A percentile compares a stretch with the other conserved stretches of the same genome.
These are phyloP conservation scores for Mystacornis crossleyi DNA, from an alignment of 2,113 vertebrate species.

Conservation along the genomic window DNA sequence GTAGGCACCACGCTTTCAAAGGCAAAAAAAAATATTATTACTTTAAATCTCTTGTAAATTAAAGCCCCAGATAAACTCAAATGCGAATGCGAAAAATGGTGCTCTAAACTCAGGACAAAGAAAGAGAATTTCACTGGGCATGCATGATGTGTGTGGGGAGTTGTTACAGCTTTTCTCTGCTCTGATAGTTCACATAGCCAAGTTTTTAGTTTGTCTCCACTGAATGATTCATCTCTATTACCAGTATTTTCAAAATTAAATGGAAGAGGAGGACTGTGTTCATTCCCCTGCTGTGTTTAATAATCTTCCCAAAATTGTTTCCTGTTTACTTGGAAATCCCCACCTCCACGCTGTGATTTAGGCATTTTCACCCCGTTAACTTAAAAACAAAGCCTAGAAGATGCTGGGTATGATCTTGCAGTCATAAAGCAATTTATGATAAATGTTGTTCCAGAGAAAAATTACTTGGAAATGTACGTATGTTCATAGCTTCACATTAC, in stretches of 20 bases:
- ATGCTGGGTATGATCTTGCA: background rate
- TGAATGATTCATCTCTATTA: conserved; percentile 46
- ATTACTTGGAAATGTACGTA: background rate
- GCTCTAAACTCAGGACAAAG: background rate
- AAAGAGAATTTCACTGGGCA: background rate
- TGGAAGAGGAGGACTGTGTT: conserved; percentile 45
- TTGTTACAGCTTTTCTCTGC: background rate
- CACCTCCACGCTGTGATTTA: conserved; percentile 21
- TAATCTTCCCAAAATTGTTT: conserved; percentile 45
- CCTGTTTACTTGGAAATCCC: conserved; percentile 48
- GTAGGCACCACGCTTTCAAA: background rate
- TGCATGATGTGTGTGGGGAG: background rate
- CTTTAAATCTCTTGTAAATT: background rate
- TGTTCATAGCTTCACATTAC: background rate
- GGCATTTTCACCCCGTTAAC: background rate
- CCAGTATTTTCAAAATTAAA: conserved; percentile 55
- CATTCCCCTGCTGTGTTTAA: conserved; percentile 25
- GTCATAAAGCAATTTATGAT: conserved; percentile 2
- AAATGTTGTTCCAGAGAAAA: background rate
- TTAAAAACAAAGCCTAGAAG: background rate
- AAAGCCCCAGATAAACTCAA: background rate
- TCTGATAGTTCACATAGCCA: background rate
- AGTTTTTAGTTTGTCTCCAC: background rate
- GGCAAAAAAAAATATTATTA: background rate
- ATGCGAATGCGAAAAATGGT: background rate